Evolutionary conservation across 1,140 invertebrate genomes (phyloP).

Genomic region (Lordiphosa collinella): DNA sequence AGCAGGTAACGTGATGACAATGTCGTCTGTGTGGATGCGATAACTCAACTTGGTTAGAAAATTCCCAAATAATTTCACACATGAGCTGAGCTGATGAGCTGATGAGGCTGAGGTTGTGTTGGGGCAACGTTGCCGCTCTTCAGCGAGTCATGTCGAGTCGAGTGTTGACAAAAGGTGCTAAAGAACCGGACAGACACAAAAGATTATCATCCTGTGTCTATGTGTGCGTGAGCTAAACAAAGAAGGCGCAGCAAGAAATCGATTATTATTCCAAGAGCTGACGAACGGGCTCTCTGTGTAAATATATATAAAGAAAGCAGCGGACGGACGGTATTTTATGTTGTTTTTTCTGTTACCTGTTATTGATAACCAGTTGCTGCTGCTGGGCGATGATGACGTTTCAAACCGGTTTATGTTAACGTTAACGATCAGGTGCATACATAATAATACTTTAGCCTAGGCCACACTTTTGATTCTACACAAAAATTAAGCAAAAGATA

Average conservation of each 20-base stretch:
- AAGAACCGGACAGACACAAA: conserved; percentile 59
- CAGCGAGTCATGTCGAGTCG: conserved; percentile 15
- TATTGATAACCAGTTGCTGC: conserved; percentile 44
- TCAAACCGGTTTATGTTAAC: conserved; percentile 48
- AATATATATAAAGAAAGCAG: conserved; percentile 24
- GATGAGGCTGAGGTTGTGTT: neutral
- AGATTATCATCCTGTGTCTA: conserved; percentile 52
- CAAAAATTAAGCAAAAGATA: neutral
- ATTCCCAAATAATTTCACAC: conserved; percentile 73
- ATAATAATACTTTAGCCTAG: conserved; percentile 7
- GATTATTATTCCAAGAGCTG: conserved; percentile 66
- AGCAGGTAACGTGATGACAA: neutral
- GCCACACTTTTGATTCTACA: too few species aligned
- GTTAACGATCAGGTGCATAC: conserved; percentile 52
- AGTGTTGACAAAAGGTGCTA: conserved; percentile 68
- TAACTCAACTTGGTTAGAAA: conserved; percentile 69
- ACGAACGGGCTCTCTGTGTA: conserved; percentile 10
- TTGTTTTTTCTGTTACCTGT: conserved; percentile 39
- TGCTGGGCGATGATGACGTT: conserved; percentile 52
- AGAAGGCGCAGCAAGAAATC: conserved; percentile 54
- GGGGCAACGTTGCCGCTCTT: conserved; percentile 52
- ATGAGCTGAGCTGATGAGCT: conserved; percentile 38
- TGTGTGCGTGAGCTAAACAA: conserved; percentile 25
- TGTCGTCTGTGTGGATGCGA: conserved; percentile 47
- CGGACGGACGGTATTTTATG: conserved; percentile 9